Evolutionary conservation across 92 coral and sea anemone genomes (phyloP).

Genomic region (Isaurus tuberculatus): DNA sequence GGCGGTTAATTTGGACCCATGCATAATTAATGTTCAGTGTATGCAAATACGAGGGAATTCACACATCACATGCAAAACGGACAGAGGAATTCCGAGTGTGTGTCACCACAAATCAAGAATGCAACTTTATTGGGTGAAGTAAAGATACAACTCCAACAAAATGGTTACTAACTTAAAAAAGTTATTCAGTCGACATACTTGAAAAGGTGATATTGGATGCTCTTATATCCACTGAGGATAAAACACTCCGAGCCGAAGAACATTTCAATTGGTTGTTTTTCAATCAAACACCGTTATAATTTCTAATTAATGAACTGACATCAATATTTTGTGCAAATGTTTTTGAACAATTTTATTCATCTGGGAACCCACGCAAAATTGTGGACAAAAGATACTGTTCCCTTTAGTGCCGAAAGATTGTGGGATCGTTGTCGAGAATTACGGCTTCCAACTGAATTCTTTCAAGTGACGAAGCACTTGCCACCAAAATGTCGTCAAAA

Average conservation of each 20-base stretch:
- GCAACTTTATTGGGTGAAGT: neutral
- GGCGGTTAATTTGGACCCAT: neutral
- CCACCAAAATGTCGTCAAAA: conserved; percentile 47
- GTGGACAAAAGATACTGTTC: neutral
- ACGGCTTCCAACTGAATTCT: neutral
- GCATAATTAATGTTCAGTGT: conserved; percentile 21
- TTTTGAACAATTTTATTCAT: too few species aligned
- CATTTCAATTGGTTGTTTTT: too few species aligned
- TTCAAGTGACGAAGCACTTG: neutral
- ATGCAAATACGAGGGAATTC: conserved; percentile 8
- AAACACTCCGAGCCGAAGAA: too few species aligned
- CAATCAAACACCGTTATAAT: too few species aligned
- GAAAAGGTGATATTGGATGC: too few species aligned
- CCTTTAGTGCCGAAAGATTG: neutral
- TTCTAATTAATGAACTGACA: too few species aligned
- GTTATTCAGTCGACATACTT: neutral
- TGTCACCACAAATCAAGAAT: neutral
- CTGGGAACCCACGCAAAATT: neutral
- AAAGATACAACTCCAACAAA: neutral
- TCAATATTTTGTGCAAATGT: too few species aligned
- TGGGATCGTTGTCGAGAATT: neutral
- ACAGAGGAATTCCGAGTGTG: neutral
- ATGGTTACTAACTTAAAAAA: neutral
- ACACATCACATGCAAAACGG: neutral
- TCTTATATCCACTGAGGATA: too few species aligned